phyloP scores from a whole-genome alignment of 2,113 vertebrate species.

The Macaca nemestrina region DNA sequence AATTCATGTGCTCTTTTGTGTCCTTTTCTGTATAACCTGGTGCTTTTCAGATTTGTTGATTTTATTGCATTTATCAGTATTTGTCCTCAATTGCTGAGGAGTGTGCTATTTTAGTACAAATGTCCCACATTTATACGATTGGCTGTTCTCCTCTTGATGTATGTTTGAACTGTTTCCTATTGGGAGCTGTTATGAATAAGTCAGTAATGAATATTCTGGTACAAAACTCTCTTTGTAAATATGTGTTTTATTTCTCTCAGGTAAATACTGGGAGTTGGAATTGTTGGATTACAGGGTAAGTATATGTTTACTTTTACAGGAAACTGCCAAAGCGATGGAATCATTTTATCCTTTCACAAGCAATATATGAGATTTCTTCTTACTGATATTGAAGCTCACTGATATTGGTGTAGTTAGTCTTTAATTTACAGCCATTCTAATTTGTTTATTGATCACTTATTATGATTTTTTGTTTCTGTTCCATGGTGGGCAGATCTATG shows the following conservation, averaged over 20 bases:
- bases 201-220: neutral
- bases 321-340: neutral
- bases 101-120: neutral
- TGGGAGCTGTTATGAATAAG: neutral
- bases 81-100: neutral
- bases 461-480: neutral
- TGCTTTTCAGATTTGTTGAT: neutral
- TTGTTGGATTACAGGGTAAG: neutral
- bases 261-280: neutral
- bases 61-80: neutral
- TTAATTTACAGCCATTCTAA: neutral
- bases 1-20: too few relatives aligned
- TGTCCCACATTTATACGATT: neutral
- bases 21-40: neutral
- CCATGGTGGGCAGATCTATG: too few relatives aligned
- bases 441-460: neutral
- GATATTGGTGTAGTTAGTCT: neutral
- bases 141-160: neutral
- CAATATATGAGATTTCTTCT: neutral
- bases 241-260: neutral
- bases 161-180: neutral
- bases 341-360: neutral
- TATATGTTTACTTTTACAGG: neutral
- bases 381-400: neutral
- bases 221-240: neutral